Percentiles rank a stretch among this genome's conserved stretches.
Evolutionary conservation across 2,113 vertebrate species (phyloP).

Genomic region (Himantopus leucocephalus): DNA sequence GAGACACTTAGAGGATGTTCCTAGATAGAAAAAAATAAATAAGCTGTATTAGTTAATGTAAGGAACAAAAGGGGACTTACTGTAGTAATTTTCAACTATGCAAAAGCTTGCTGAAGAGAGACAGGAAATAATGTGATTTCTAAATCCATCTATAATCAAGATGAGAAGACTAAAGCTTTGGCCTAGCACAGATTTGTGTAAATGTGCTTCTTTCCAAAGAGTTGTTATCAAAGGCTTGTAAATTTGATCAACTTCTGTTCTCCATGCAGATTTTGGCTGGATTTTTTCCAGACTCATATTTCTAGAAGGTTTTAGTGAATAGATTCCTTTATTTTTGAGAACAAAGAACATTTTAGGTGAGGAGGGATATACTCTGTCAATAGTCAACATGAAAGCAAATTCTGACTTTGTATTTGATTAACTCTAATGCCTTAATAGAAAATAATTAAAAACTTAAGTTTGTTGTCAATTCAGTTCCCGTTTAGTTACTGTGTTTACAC

Average conservation of each 20-base stretch:
- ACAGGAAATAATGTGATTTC: background rate
- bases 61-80: background rate
- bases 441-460: background rate
- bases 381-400: background rate
- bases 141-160: background rate
- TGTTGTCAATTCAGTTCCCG: background rate
- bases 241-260: background rate
- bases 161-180: background rate
- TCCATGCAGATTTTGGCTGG: background rate
- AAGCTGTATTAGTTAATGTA: background rate
- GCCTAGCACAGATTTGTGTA: background rate
- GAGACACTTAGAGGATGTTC: background rate
- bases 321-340: background rate
- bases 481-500: background rate
- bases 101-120: background rate
- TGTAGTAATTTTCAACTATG: background rate
- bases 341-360: background rate
- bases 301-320: background rate
- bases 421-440: background rate
- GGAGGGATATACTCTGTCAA: background rate
- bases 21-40: background rate
- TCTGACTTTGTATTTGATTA: background rate
- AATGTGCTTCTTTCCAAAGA: background rate
- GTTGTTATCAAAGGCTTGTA: background rate
- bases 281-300: background rate